These are phyloP conservation scores for Pipistrellus pygmaeus DNA, from an alignment of 2,797 vertebrate species.

Conservation along the genomic window DNA sequence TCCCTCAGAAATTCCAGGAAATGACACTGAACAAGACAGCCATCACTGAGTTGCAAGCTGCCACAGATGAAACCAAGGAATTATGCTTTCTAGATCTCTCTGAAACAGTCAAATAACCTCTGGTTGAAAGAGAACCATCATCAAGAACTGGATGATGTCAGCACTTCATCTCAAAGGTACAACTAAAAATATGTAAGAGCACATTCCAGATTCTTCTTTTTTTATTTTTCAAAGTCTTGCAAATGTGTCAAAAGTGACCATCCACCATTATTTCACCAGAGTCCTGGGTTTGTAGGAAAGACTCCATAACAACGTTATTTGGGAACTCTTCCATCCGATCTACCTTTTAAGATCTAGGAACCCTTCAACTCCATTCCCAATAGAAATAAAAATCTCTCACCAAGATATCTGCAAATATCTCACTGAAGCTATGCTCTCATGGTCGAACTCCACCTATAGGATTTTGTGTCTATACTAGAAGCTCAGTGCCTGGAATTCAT, in stretches of 20 bases:
- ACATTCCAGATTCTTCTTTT: background rate
- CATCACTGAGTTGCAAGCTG: background rate
- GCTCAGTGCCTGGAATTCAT: no score
- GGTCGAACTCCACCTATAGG: background rate
- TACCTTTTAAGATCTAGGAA: background rate
- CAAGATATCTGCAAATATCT: background rate
- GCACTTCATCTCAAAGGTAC: background rate
- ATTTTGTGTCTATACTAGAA: background rate
- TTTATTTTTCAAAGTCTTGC: background rate
- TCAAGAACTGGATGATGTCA: background rate
- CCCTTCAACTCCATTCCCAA: background rate
- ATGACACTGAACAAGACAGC: slow-evolving; percentile 9
- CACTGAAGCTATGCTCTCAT: background rate
- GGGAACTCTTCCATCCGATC: background rate
- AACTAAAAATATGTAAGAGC: background rate
- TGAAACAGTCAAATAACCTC: background rate
- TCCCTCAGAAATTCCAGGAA: slow-evolving; percentile 42
- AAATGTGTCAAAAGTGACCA: background rate
- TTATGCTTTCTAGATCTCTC: background rate
- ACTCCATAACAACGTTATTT: background rate
- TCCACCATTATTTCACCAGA: background rate
- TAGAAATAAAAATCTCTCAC: background rate
- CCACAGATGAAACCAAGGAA: slow-evolving; percentile 22
- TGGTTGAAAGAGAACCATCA: background rate
- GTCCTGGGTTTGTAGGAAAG: background rate